A percentile compares a stretch with the other conserved stretches of the same genome.
Conservation (phyloP, 2,113 vertebrate species). For the Halichoeres trimaculatus region DNA sequence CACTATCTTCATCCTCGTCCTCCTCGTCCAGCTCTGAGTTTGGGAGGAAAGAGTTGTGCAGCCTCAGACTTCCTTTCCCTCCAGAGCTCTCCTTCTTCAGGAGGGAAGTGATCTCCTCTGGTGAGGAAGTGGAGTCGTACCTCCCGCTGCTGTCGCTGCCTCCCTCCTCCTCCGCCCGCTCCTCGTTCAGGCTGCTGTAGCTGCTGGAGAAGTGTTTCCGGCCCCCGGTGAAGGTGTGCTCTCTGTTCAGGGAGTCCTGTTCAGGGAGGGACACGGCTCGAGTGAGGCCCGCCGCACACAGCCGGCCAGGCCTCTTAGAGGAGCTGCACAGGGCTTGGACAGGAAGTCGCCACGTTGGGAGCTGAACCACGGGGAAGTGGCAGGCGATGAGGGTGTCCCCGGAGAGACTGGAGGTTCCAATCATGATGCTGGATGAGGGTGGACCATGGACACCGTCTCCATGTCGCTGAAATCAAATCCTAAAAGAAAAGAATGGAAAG, state of each 20-base stretch:
- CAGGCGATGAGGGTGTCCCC: slow-evolving; percentile 93
- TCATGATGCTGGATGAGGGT: slow-evolving; percentile 81
- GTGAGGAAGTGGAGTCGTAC: slow-evolving; percentile 69
- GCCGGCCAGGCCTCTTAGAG: slow-evolving; percentile 83
- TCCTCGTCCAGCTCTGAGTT: slow-evolving; percentile 82
- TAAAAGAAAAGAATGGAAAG: slow-evolving; percentile 21
- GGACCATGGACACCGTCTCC: slow-evolving; percentile 23
- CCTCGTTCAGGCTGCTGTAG: slow-evolving; percentile 68
- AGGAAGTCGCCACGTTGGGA: slow-evolving; percentile 88
- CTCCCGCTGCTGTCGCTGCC: slow-evolving; percentile 73
- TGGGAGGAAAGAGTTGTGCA: slow-evolving; percentile 90
- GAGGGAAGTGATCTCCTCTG: slow-evolving; percentile 61
- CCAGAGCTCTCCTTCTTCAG: slow-evolving; percentile 73
- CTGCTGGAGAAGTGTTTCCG: slow-evolving; percentile 82
- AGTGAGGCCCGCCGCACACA: slow-evolving; percentile 83
- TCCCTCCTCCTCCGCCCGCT: slow-evolving; percentile 70
- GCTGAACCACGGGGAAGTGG: slow-evolving; percentile 92
- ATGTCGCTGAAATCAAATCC: slow-evolving; percentile 37
- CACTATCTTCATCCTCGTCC: slow-evolving; percentile 80
- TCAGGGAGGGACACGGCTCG: slow-evolving; percentile 86
- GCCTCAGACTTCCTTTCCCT: slow-evolving; percentile 57
- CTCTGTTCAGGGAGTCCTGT: slow-evolving; percentile 84
- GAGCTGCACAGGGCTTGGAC: slow-evolving; percentile 84
- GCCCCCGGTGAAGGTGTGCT: slow-evolving; percentile 82
- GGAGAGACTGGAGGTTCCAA: slow-evolving; percentile 89